A percentile compares a stretch with the other conserved stretches of the same genome.
Conservation (phyloP, 1,140 invertebrate species). For the Musca domestica region DNA sequence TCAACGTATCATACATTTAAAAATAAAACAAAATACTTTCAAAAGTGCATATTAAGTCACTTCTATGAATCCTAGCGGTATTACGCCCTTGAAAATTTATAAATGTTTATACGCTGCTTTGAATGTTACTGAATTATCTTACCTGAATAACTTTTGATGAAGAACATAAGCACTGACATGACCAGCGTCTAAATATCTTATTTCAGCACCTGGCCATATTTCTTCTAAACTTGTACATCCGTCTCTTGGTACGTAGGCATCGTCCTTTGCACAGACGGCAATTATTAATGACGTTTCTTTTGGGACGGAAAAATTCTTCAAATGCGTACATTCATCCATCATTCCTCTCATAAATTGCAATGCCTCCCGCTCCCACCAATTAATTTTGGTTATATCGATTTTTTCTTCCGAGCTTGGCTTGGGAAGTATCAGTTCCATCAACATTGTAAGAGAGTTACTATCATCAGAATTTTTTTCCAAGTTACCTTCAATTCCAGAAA, state of each 20-base stretch:
- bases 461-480: not conserved
- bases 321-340: constrained; percentile 98
- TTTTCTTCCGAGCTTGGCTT: constrained; percentile 31
- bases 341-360: constrained; percentile 94
- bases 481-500: not conserved
- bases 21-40: too few species aligned
- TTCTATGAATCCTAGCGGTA: not conserved
- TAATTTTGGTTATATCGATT: constrained; percentile 59
- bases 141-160: constrained; percentile 85
- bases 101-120: not conserved
- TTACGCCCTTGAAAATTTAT: not conserved
- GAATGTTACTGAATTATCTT: constrained; percentile 29
- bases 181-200: constrained; percentile 84
- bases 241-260: constrained; percentile 89
- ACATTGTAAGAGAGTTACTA: constrained; percentile 40
- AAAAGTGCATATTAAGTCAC: constrained; percentile 35
- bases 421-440: constrained; percentile 48
- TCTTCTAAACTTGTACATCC: constrained; percentile 77
- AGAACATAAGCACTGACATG: constrained; percentile 89
- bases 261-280: constrained; percentile 80
- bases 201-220: constrained; percentile 88
- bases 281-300: constrained; percentile 84
- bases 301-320: constrained; percentile 86
- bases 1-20: too few species aligned
- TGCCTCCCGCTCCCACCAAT: constrained; percentile 71